These are phyloP conservation scores for Gadopsis marmoratus DNA, from an alignment of 2,797 vertebrate species.

Conservation along the genomic window DNA sequence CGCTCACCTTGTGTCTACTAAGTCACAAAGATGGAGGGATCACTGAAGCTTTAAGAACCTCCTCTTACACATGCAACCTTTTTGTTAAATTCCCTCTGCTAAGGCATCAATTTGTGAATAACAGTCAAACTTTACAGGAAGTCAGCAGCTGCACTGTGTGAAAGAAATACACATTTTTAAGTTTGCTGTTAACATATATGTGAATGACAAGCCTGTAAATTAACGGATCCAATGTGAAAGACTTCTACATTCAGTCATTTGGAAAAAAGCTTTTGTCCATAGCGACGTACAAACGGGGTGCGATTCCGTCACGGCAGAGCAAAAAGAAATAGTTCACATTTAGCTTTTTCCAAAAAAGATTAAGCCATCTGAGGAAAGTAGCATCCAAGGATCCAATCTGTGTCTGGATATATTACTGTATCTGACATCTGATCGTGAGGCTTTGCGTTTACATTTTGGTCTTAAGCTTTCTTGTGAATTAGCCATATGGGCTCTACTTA, in stretches of 20 bases:
- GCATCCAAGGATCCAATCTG: background rate
- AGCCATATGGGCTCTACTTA: background rate
- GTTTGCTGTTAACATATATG: background rate
- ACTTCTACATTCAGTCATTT: background rate
- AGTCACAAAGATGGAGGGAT: conserved; percentile 41
- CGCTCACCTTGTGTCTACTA: conserved; percentile 46
- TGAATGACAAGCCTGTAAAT: background rate
- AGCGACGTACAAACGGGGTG: background rate
- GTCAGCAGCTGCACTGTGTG: background rate
- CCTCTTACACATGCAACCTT: conserved; percentile 11
- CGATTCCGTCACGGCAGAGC: background rate
- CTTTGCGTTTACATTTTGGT: background rate
- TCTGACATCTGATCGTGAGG: background rate
- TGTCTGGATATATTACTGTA: background rate
- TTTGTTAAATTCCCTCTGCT: conserved; percentile 19
- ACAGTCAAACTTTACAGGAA: background rate
- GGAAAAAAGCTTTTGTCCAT: background rate
- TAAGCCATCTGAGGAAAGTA: background rate
- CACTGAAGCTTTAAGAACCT: conserved; percentile 33
- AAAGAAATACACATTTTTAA: background rate
- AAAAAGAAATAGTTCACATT: background rate
- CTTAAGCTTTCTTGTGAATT: background rate
- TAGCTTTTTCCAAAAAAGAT: background rate
- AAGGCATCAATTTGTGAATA: background rate
- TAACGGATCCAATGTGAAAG: background rate